Base-by-base conservation (phyloP, 2,113 vertebrate species). In the Nipponia nippon region DNA sequence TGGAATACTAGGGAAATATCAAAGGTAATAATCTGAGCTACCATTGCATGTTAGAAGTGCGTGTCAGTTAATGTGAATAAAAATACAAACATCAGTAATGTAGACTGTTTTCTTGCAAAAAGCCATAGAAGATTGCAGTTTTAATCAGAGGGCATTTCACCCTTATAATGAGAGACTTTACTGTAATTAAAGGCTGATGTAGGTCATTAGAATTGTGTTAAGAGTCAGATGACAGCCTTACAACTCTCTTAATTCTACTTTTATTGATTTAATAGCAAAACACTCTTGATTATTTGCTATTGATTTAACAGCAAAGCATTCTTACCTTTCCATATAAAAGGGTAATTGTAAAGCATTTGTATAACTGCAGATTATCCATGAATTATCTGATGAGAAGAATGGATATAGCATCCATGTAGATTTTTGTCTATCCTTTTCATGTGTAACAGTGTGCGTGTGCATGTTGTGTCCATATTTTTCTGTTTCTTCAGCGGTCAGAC, bases 131-230 rank as follows among this genome's bases (percentile, higher is more conserved):
- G 73, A 88, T 32, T 95, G 72, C 50, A 95, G 67, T 73, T 94
- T 97, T 96, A 95, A 96, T 97, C 87, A 96, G 92, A 84, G 87
- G 78, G 44, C 42, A 92, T 95, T 95, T 95, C 91, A 72, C 27
- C 11, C 79, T 94, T 83, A 75, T 69, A 92, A 75, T 36, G 25
- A 61, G 83, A 95, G 75, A 65, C 75, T 94, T 95, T 79, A 93
- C 91, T 97, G 97, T 97, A 96, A 97, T 98, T 96, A 97, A 96
- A 89, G 71, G 83, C 81, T 95, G 81, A 87, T 72, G 18, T 87
- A 69, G 94, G 96, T 96, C 92, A 96, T 97, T 96, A 95, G 95
- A 94, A 93, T 78, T 90, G 91, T 94, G 86, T 95, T 97, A 94
- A 96, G 95, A 95, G 63, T 96, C 93, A 66, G 55, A 84, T 92